phyloP scores from a whole-genome alignment of 1,140 invertebrate genomes.

The Lasioglossum albipes region DNA sequence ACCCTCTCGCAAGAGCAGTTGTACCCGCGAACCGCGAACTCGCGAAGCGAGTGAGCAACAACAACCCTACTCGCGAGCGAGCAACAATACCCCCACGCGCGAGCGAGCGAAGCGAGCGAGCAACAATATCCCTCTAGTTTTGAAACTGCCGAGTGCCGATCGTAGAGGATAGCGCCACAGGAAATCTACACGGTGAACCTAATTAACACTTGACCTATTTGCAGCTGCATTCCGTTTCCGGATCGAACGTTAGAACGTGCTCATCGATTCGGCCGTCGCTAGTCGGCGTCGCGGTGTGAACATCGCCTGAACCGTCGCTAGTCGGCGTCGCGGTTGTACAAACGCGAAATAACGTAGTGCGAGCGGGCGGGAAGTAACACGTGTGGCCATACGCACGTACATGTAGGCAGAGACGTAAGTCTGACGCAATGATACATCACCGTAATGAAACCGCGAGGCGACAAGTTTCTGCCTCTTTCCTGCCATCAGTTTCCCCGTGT shows the following conservation, averaged over 20 bases:
- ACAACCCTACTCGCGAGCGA: too few species aligned
- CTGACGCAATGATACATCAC: slow-evolving; percentile 72
- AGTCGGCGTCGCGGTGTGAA: not conserved
- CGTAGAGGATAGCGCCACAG: too few species aligned
- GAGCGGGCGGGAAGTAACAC: not conserved
- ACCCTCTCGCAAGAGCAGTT: too few species aligned
- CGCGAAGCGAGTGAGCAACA: too few species aligned
- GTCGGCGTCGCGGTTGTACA: slow-evolving; percentile 49
- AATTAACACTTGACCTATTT: not conserved
- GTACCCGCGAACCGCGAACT: too few species aligned
- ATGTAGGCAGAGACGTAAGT: slow-evolving; percentile 39
- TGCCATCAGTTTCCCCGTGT: not conserved
- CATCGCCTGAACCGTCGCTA: slow-evolving; percentile 4
- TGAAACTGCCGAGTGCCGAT: too few species aligned
- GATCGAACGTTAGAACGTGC: slow-evolving; percentile 6
- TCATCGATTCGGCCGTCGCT: slow-evolving; percentile 62
- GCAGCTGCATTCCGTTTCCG: not conserved
- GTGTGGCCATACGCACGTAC: not conserved
- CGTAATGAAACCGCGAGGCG: slow-evolving; percentile 68
- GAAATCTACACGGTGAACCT: too few species aligned
- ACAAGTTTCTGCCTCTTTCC: slow-evolving; percentile 33
- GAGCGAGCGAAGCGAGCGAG: too few species aligned
- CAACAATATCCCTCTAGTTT: too few species aligned
- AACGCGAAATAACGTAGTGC: slow-evolving; percentile 66
- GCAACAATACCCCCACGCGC: too few species aligned